Evolutionary conservation across 2,113 vertebrate genomes (phyloP), one percentile per base, ranked within the genome.

Genomic region (Manacus vitellinus): DNA sequence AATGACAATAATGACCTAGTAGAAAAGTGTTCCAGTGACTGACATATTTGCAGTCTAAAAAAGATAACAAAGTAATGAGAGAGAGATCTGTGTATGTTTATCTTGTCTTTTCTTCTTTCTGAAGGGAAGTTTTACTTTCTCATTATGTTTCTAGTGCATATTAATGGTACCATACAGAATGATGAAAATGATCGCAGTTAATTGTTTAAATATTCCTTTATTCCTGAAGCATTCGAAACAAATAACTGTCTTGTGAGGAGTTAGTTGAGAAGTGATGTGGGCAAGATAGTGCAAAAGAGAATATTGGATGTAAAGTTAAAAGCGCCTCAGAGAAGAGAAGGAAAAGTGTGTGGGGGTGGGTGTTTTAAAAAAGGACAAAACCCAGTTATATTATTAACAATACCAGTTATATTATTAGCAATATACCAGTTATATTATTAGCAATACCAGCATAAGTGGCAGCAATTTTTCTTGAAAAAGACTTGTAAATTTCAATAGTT

Each of bases 201-300:
- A 92, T 96, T 91, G 75, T 92, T 94, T 88, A 74, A 95, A 75
- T 84, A 93, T 89, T 71, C 79, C 67, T 95, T 84, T 87, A 92
- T 82, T 95, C 56, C 35, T 2, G 3, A 91, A 67, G 43, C 83
- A 86, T 93, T 96, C 75, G 63, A 92, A 93, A 93, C 67, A 88
- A 90, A 73, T 79, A 68, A 51, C 46, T 28, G 5, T 71, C 59
- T 86, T 92, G 43, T 54, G 49, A 72, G 70, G 54, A 89, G 49
- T 37, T 65, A 3, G 54, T 46, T 94, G 61, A 71, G 80, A 82
- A 79, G 15, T 54, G 54, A 71, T 71, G 46, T 44, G 65, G 52
- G 66, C 88, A 87, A 94, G 80, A 51, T 12, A 61, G 41, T 35
- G 44, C 44, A 67, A 83, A 89, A 80, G 43, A 63, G 47, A 89